Percentiles rank a stretch among this genome's conserved stretches.
Evolutionary conservation across 1,140 invertebrate genomes (phyloP).

Genomic region (Brachionus rotundiformis): DNA sequence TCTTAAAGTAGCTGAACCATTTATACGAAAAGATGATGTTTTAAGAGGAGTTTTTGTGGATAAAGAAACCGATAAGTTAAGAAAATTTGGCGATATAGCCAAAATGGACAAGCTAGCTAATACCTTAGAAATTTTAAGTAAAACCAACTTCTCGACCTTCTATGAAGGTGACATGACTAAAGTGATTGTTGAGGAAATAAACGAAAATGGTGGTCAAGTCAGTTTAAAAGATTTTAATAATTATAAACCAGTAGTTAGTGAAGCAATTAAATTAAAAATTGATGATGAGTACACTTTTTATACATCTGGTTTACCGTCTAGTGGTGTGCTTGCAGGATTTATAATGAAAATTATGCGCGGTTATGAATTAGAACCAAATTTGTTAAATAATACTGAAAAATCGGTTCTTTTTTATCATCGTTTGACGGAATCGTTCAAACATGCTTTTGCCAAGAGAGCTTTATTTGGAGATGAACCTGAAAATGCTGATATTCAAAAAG

Average conservation of each 20-base stretch:
- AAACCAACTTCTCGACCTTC: constrained; percentile 68
- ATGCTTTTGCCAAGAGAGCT: constrained; percentile 80
- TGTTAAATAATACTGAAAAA: constrained; percentile 46
- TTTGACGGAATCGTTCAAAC: constrained; percentile 89
- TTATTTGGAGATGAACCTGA: constrained; percentile 76
- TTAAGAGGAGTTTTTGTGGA: not conserved
- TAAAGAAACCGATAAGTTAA: constrained; percentile 56
- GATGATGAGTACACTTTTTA: constrained; percentile 70
- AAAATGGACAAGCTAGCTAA: constrained; percentile 72
- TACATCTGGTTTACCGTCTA: constrained; percentile 75
- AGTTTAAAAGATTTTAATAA: constrained; percentile 74
- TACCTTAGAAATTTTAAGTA: constrained; percentile 73
- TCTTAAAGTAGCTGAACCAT: not conserved
- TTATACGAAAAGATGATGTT: not conserved
- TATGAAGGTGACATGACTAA: constrained; percentile 73
- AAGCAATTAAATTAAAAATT: constrained; percentile 67
- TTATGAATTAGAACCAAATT: constrained; percentile 53
- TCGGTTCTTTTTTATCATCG: constrained; percentile 73
- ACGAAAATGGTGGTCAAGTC: constrained; percentile 71
- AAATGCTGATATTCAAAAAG: constrained; percentile 54
- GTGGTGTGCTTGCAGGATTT: constrained; percentile 77
- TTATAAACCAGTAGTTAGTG: constrained; percentile 67
- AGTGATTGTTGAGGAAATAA: constrained; percentile 72
- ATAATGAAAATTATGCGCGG: constrained; percentile 78
- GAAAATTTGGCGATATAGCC: constrained; percentile 72